phyloP scores from a whole-genome alignment of 1,140 invertebrate genomes.

The Drosophila subpulchrella region DNA sequence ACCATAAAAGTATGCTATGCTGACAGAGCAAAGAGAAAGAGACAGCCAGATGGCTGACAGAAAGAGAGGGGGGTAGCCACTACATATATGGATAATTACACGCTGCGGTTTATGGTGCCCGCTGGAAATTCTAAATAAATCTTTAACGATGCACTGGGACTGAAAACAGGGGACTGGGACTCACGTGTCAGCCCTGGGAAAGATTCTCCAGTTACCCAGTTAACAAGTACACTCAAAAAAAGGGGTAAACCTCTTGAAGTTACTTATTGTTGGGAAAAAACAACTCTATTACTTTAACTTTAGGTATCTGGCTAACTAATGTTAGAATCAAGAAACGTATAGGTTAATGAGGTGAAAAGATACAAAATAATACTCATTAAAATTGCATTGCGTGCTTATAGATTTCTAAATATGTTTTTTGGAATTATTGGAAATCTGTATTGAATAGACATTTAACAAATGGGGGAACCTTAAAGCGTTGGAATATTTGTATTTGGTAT shows the following conservation, averaged over 20 bases:
- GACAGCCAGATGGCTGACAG: neutral
- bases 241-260: no score
- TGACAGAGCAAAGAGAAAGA: conserved; percentile 26
- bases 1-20: conserved; percentile 74
- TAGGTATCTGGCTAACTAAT: neutral
- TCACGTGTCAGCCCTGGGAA: conserved; percentile 40
- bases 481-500: no score
- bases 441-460: no score
- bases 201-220: conserved; percentile 12
- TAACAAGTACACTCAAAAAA: conserved; percentile 7
- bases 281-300: neutral
- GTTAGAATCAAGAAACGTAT: no score
- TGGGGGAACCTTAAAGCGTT: no score
- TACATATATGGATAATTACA: conserved; percentile 61
- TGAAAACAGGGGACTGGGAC: conserved; percentile 4
- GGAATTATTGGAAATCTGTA: no score
- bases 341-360: no score
- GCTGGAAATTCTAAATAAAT: conserved; percentile 71
- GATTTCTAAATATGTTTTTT: no score
- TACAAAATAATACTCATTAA: no score
- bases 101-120: conserved; percentile 45
- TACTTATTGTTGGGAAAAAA: neutral
- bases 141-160: conserved; percentile 70
- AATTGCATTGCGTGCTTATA: no score
- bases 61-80: neutral